Conservation (phyloP, 1,140 invertebrate genomes). For the Pseudomyrmex pallidus region DNA sequence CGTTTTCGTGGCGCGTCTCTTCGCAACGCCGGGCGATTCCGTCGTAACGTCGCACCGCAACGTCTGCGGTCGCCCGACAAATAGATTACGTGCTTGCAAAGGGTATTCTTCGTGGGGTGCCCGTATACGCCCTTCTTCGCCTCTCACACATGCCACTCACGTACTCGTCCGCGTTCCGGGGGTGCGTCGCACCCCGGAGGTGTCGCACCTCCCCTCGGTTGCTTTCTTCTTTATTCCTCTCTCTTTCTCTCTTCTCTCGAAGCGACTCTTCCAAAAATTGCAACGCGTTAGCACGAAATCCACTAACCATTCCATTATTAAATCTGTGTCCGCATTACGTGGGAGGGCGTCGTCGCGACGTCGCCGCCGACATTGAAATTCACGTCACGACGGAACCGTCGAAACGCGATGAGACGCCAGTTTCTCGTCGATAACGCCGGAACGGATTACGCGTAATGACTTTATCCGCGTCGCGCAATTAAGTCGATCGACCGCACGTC, state of each 20-base stretch:
- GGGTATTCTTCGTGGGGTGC: conserved; percentile 76
- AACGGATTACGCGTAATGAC: conserved; percentile 67
- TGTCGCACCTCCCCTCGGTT: conserved; percentile 40
- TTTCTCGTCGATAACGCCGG: conserved; percentile 48
- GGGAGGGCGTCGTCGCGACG: conserved; percentile 38
- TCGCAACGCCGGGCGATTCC: conserved; percentile 32
- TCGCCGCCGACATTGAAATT: conserved; percentile 74
- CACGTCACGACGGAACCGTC: conserved; percentile 73
- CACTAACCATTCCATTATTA: conserved; percentile 85
- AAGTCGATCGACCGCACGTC: conserved; percentile 1
- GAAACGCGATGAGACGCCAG: conserved; percentile 64
- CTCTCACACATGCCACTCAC: conserved; percentile 83
- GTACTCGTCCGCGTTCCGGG: conserved; percentile 78
- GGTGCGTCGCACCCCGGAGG: conserved; percentile 50
- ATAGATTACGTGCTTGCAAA: conserved; percentile 84
- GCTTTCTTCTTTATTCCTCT: conserved; percentile 43
- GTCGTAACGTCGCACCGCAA: conserved; percentile 57
- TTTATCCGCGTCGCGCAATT: conserved; percentile 35
- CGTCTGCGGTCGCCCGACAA: conserved; percentile 83
- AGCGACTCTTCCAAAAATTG: conserved; percentile 81
- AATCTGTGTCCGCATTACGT: conserved; percentile 82
- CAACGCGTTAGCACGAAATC: conserved; percentile 83
- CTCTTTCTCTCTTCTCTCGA: conserved; percentile 21
- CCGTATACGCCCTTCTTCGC: conserved; percentile 62
- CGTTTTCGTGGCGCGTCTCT: conserved; percentile 31